These are phyloP conservation scores for Glomeris maerens DNA, from an alignment of 1,140 invertebrate species.

Conservation along the genomic window DNA sequence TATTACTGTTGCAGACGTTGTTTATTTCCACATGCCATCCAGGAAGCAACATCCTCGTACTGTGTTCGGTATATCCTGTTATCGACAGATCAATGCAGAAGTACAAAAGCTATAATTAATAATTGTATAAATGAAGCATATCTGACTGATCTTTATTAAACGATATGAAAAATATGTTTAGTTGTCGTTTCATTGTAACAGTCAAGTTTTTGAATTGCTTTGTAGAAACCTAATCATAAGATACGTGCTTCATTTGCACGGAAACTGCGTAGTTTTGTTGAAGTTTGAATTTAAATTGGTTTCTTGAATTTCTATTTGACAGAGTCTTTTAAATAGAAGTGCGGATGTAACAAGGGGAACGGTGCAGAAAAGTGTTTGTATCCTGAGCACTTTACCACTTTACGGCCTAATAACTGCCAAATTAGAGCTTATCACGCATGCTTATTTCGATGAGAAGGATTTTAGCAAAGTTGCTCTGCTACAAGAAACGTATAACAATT, in stretches of 20 bases:
- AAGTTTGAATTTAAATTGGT: background rate
- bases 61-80: constrained; percentile 93
- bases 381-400: constrained; percentile 70
- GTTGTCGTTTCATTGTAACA: too few relatives aligned
- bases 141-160: background rate
- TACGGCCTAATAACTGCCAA: constrained; percentile 88
- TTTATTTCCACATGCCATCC: constrained; percentile 91
- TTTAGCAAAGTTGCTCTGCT: constrained; percentile 52
- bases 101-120: constrained; percentile 34
- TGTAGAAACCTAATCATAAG: too few relatives aligned
- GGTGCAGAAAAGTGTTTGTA: constrained; percentile 86
- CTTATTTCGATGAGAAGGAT: constrained; percentile 90
- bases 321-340: constrained; percentile 84
- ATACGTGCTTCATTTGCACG: too few relatives aligned
- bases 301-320: constrained; percentile 24
- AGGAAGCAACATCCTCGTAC: constrained; percentile 64
- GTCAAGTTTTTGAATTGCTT: too few relatives aligned
- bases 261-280: constrained; percentile 5
- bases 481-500: constrained; percentile 80
- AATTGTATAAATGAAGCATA: background rate
- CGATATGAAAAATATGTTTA: too few relatives aligned
- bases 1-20: constrained; percentile 52
- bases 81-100: constrained; percentile 90
- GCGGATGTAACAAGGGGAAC: constrained; percentile 93
- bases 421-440: constrained; percentile 87